Percentiles rank a stretch among this genome's conserved stretches.
Conservation (phyloP, 2,888 invertebrate genomes). For the Smittia aterrima region DNA sequence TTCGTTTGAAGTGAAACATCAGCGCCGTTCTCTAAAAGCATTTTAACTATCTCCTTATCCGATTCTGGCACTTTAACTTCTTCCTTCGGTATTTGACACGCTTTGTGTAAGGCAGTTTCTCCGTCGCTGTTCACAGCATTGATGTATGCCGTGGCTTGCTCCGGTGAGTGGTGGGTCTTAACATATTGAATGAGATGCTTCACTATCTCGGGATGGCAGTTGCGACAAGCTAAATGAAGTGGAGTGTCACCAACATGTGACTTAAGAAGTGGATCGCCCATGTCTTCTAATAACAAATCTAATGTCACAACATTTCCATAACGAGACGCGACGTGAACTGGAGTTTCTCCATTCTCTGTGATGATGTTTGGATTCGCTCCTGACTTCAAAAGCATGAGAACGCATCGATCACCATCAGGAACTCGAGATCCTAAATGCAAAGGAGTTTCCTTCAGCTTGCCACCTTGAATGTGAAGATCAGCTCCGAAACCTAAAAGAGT, state of each 20-base stretch:
- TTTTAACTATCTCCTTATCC: slow-evolving; percentile 83
- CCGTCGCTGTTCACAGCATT: slow-evolving; percentile 89
- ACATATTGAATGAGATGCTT: slow-evolving; percentile 81
- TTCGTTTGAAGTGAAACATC: slow-evolving; percentile 83
- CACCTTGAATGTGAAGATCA: slow-evolving; percentile 92
- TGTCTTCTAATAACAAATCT: slow-evolving; percentile 84
- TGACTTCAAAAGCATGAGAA: slow-evolving; percentile 94
- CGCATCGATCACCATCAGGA: slow-evolving; percentile 87
- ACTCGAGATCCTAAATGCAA: slow-evolving; percentile 96
- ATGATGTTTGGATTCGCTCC: slow-evolving; percentile 95
- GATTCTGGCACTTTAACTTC: slow-evolving; percentile 72
- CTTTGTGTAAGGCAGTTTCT: slow-evolving; percentile 91
- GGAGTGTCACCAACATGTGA: slow-evolving; percentile 96
- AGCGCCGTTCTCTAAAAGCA: slow-evolving; percentile 82
- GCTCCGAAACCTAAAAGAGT: slow-evolving; percentile 95
- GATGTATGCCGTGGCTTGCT: slow-evolving; percentile 78
- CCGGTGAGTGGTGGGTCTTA: slow-evolving; percentile 70
- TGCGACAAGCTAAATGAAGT: slow-evolving; percentile 88
- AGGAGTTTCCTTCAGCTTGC: slow-evolving; percentile 87
- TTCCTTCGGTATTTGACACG: slow-evolving; percentile 82
- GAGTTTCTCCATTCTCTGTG: slow-evolving; percentile 95
- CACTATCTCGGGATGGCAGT: slow-evolving; percentile 82
- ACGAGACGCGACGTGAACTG: slow-evolving; percentile 93
- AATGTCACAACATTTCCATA: slow-evolving; percentile 87
- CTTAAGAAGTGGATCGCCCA: slow-evolving; percentile 87